phyloP scores from a whole-genome alignment of 2,888 invertebrate species.

The Thecocarcelia acutangulata region DNA sequence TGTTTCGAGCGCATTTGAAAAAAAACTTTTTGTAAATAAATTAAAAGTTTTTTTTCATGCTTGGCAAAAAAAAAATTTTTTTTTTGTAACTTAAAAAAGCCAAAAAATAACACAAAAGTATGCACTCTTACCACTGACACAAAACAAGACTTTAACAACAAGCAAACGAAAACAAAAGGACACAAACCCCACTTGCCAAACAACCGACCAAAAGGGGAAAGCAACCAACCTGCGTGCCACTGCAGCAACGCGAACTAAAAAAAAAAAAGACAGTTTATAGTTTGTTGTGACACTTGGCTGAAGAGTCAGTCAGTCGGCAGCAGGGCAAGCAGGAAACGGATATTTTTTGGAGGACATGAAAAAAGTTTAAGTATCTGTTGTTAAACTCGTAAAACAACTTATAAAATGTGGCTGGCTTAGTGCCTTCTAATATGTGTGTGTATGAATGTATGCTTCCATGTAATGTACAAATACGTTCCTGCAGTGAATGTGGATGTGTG shows the following conservation, averaged over 20 bases:
- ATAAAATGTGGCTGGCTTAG: constrained; percentile 40
- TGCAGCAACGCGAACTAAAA: not conserved
- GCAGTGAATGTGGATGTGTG: not conserved
- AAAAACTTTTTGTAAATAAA: constrained; percentile 62
- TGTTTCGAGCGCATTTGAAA: constrained; percentile 32
- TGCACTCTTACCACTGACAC: constrained; percentile 61
- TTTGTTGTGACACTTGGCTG: constrained; percentile 29
- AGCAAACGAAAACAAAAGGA: constrained; percentile 61
- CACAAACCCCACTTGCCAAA: constrained; percentile 19
- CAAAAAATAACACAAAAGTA: constrained; percentile 4
- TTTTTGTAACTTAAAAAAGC: constrained; percentile 4
- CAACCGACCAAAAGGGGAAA: not conserved
- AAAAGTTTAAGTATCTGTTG: constrained; percentile 62
- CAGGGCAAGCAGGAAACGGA: constrained; percentile 39
- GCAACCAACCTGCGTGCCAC: not conserved
- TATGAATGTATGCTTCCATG: too few species aligned
- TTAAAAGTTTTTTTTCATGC: constrained; percentile 57
- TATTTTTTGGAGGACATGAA: constrained; percentile 56
- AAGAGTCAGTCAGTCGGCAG: constrained; percentile 1
- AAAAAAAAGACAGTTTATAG: constrained; percentile 10
- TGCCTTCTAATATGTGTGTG: constrained; percentile 22
- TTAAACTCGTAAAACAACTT: constrained; percentile 52
- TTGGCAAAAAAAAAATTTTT: constrained; percentile 32
- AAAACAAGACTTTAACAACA: constrained; percentile 63
- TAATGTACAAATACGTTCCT: too few species aligned